phyloP scores from a whole-genome alignment of 2,113 vertebrate species.

The Grallaria varia region DNA sequence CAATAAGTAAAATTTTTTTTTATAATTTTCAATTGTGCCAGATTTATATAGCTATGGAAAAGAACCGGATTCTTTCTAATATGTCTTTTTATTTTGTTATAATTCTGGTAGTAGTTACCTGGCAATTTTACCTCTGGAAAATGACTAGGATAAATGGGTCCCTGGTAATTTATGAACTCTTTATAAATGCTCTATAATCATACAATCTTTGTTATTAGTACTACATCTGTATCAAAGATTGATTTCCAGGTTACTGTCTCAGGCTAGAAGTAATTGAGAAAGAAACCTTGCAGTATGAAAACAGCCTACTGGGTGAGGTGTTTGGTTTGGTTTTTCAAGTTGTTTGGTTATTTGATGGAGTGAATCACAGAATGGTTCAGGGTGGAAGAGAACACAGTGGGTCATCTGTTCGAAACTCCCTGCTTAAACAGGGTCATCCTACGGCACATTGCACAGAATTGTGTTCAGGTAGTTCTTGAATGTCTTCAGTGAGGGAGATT shows the following conservation, averaged over 20 bases:
- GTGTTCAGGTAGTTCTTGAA: background rate
- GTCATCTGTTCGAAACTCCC: background rate
- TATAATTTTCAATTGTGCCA: background rate
- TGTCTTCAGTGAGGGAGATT: background rate
- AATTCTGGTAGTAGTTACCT: background rate
- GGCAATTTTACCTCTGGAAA: background rate
- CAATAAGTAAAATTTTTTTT: background rate
- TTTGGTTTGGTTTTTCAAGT: background rate
- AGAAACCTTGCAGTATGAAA: background rate
- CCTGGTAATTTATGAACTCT: background rate
- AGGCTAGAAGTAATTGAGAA: background rate
- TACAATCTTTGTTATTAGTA: background rate
- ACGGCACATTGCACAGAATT: background rate
- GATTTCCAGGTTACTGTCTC: background rate
- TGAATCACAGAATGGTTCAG: background rate
- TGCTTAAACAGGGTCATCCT: background rate
- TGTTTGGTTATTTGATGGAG: background rate
- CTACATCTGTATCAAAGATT: background rate
- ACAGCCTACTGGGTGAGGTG: background rate
- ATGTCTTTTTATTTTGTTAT: background rate
- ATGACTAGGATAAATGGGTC: background rate
- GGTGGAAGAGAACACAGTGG: background rate
- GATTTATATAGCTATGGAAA: background rate
- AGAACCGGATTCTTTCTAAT: background rate
- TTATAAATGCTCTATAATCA: background rate